These are phyloP conservation scores for Bubo bubo DNA, from an alignment of 2,113 vertebrate genomes.

Conservation along the genomic window DNA sequence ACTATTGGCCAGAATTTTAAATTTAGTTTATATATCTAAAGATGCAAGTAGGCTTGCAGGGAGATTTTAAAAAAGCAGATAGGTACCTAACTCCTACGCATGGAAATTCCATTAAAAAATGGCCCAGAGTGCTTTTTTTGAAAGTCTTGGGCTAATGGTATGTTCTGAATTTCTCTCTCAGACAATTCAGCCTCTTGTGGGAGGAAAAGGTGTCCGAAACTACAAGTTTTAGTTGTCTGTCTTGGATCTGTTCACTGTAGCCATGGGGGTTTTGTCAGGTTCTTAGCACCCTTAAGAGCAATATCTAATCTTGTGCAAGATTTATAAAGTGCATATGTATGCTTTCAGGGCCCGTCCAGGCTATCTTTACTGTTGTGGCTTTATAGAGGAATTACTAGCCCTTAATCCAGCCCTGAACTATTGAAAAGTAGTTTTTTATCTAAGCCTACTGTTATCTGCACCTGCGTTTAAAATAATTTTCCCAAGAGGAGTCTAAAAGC, in stretches of 20 bases:
- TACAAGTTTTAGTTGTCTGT: background rate
- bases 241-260: background rate
- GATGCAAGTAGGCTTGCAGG: background rate
- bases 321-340: slow-evolving; percentile 3
- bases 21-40: background rate
- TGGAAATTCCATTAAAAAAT: background rate
- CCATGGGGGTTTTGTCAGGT: background rate
- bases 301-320: background rate
- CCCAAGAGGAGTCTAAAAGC: slow-evolving; percentile 31
- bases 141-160: background rate
- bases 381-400: slow-evolving; percentile 15
- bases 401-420: background rate
- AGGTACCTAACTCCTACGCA: background rate
- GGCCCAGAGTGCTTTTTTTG: background rate
- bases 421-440: slow-evolving; percentile 16
- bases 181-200: background rate
- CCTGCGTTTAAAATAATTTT: slow-evolving; percentile 50
- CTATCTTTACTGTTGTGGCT: background rate
- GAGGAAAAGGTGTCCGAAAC: background rate
- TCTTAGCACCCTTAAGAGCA: slow-evolving; percentile 7
- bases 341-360: background rate
- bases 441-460: background rate
- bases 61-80: background rate
- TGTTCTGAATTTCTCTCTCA: background rate
- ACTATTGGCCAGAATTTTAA: background rate